Base-by-base conservation (phyloP, 2,797 vertebrate genomes). In the Garrulus glandarius region DNA sequence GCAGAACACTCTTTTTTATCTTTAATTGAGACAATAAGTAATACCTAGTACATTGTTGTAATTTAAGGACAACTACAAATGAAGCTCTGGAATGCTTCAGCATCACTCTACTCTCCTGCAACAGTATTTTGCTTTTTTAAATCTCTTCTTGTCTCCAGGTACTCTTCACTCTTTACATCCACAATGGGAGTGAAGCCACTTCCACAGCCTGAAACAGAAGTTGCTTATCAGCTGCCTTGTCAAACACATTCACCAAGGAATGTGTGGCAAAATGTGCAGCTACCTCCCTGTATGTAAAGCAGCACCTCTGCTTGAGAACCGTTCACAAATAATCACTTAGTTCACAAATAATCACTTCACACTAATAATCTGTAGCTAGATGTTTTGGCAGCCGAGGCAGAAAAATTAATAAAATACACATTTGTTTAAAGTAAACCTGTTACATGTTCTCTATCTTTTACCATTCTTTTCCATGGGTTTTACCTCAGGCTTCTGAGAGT, bases 261-360 rank as follows among this genome's bases (percentile, higher is more conserved):
- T 2, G 8, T 27, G 24, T 0, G 2, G 84, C 46, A 80, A 82
- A 89, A 87, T 2, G 32, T 36, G 75, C 37, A 18, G 30, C 57
- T 61, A 72, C 22, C 30, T 71, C 46, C 52, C 32, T 27, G 23
- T 11, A 46, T 47, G 56, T 23, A 65, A 78, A 83, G 56, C 46
- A 86, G 75, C 84, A 97, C 78, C 87, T 95, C 81, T 85, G 79
- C 60, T 85, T 89, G 88, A 93, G 78, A 95, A 55, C 71, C 2
- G 0, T 91, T 92, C 53, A 44, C 60, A 50, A 50, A 95, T 84
- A 78, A n/a, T 86, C 94, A 94, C 93, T 93, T 91, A 87, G 69
- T 92, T 94, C 79, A 81, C 39, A 89, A 93, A 78, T 84, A 92
- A 85, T 92, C 76, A 74, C 93, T 93, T 96, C 46, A 64, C 23